Base-by-base conservation (phyloP, 2,797 vertebrate genomes). In the Pempheris klunzingeri region DNA sequence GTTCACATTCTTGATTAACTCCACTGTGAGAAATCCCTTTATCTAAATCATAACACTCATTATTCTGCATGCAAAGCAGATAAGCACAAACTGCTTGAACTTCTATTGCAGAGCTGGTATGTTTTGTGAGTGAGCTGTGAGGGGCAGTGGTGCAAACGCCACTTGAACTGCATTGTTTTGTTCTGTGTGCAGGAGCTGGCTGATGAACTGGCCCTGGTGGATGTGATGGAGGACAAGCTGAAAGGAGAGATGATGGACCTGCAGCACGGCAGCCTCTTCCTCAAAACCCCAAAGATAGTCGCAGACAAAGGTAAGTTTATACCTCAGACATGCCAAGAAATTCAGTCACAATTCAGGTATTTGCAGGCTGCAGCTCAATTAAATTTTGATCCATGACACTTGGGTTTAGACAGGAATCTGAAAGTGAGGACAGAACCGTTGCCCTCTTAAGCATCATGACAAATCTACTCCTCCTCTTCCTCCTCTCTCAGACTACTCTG, bases 221-320 rank as follows among this genome's bases (percentile, higher is more conserved):
- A 99, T 57, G 98, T 99, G 82, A 77, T 99, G 75, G 98, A 99
- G 92, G 98, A 99, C 88, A 97, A 96, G 84, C 95, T 99, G 46
- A 98, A 96, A 87, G 98, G 98, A 72, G 98, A 99, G 89, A 97
- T 98, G 97, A 96, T 99, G 98, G 98, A 99, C 81, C 93, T 99
- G 44, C 97, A 97, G 80, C 98, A 99, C 0, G 98, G 97, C 58
- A 98, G 97, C 75, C 90, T 99, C 72, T 99, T 99, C 90, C 97
- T 99, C 75, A 97, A 95, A 80, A 98, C 97, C 1, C 93, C 96
- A 11, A 98, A 96, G 89, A 99, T 99, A 17, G 92, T 98, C 6
- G 97, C 97, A 32, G 95, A 96, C 90, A 98, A 98, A 96, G 97
- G 71, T 72, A 96, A 71, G 85, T 67, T 47, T 7, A 14, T 18